phyloP scores from a whole-genome alignment of 2,888 invertebrate species.

The Creontiades dilutus region DNA sequence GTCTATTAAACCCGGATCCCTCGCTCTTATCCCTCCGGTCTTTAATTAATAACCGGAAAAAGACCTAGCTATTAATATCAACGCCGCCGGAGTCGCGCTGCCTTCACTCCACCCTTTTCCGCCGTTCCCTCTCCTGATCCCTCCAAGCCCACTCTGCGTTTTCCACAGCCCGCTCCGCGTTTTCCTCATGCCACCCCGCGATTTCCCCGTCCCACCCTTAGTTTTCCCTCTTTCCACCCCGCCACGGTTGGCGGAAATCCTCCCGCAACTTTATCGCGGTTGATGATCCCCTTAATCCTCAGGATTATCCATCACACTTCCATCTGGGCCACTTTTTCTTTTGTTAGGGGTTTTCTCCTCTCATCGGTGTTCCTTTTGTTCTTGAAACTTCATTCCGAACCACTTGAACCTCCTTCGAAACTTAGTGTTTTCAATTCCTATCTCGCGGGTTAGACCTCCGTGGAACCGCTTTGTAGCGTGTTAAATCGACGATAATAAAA shows the following conservation, averaged over 20 bases:
- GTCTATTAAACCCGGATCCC: conserved; percentile 59
- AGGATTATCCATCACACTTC: conserved; percentile 44
- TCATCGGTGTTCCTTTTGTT: conserved; percentile 6
- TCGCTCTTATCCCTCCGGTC: conserved; percentile 41
- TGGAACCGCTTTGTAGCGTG: too few species aligned
- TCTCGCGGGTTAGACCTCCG: too few species aligned
- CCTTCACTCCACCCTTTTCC: neutral
- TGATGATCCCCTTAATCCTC: conserved; percentile 24
- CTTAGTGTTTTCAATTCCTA: too few species aligned
- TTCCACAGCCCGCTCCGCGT: neutral
- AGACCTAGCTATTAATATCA: conserved; percentile 55
- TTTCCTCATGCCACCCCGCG: too few species aligned
- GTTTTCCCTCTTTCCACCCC: neutral
- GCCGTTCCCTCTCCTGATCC: neutral
- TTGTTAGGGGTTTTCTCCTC: neutral
- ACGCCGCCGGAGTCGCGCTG: neutral
- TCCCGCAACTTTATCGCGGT: conserved; percentile 38
- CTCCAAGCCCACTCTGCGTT: neutral
- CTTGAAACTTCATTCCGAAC: neutral
- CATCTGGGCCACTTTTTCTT: conserved; percentile 1
- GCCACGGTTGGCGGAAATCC: neutral
- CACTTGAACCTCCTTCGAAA: neutral
- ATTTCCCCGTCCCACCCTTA: too few species aligned
- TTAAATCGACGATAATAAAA: too few species aligned
- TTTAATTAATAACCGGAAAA: conserved; percentile 64